These are phyloP conservation scores for Corydoras maculifer DNA, from an alignment of 2,113 vertebrate genomes.

Conservation along the genomic window DNA sequence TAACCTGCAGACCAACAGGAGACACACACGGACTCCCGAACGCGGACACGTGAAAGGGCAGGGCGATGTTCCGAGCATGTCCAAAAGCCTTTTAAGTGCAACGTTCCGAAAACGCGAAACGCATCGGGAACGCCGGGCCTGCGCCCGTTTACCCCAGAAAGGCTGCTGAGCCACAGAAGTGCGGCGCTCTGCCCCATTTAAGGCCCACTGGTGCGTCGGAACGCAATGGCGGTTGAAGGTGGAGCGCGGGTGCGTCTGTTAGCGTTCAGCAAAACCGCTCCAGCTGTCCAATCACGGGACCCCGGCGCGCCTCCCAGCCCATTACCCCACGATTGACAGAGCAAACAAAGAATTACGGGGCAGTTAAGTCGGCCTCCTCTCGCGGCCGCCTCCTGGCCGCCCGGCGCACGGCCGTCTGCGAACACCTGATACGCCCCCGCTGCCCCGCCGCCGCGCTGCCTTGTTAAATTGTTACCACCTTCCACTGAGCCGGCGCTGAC, in stretches of 20 bases:
- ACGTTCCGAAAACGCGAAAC: not conserved
- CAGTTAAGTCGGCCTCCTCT: slow-evolving; percentile 65
- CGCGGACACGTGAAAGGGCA: slow-evolving; percentile 6
- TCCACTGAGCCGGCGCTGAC: slow-evolving; percentile 85
- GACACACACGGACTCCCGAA: too few relatives aligned
- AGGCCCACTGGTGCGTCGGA: not conserved
- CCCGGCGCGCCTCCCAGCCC: slow-evolving; percentile 74
- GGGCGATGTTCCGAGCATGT: not conserved
- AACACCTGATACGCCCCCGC: slow-evolving; percentile 90
- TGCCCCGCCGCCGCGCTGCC: slow-evolving; percentile 70
- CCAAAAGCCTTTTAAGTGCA: slow-evolving; percentile 11
- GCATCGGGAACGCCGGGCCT: slow-evolving; percentile 17
- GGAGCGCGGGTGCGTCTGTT: slow-evolving; percentile 43
- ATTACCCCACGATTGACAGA: slow-evolving; percentile 87
- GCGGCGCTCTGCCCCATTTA: slow-evolving; percentile 6
- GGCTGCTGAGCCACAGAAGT: slow-evolving; percentile 15
- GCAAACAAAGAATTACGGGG: slow-evolving; percentile 91
- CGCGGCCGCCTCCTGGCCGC: slow-evolving; percentile 66
- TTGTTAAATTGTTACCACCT: slow-evolving; percentile 99
- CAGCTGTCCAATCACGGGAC: slow-evolving; percentile 70
- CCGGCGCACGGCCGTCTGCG: slow-evolving; percentile 73
- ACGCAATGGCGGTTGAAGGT: slow-evolving; percentile 28
- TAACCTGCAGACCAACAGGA: too few relatives aligned
- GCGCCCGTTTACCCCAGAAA: slow-evolving; percentile 10
- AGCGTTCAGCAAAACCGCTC: slow-evolving; percentile 59